These are phyloP conservation scores for Urocolius indicus DNA, from an alignment of 2,113 vertebrate species.

Conservation along the genomic window DNA sequence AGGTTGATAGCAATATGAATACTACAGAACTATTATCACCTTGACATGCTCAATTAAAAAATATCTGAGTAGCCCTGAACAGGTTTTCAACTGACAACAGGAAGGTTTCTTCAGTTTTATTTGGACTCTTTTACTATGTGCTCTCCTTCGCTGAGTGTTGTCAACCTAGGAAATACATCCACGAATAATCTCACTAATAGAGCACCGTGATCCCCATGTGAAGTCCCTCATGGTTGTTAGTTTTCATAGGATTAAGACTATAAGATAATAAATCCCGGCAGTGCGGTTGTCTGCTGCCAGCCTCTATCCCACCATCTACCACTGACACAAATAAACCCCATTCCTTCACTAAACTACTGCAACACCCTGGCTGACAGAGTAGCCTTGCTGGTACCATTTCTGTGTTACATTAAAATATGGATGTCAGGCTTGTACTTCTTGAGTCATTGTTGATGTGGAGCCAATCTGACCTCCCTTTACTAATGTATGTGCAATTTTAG, in stretches of 20 bases:
- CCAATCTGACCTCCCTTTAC: neutral
- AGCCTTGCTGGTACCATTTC: neutral
- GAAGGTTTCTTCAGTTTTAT: neutral
- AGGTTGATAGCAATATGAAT: slow-evolving; percentile 12
- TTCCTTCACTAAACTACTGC: neutral
- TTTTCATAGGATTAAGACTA: neutral
- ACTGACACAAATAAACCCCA: neutral
- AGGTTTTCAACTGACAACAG: neutral
- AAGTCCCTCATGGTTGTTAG: neutral
- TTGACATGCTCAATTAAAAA: slow-evolving; percentile 27
- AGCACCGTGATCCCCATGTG: neutral
- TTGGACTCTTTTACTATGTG: neutral
- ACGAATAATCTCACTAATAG: neutral
- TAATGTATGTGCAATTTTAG: neutral
- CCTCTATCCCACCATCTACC: neutral
- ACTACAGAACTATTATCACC: slow-evolving; percentile 36
- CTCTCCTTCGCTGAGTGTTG: neutral
- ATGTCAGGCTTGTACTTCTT: neutral
- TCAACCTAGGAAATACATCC: neutral
- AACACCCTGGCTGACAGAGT: neutral
- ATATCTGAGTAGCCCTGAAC: neutral
- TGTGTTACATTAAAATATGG: neutral
- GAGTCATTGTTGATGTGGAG: neutral
- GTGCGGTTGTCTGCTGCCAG: neutral
- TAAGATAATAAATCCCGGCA: neutral